Base-by-base conservation (phyloP, 1,140 invertebrate genomes). In the Heliconius himera region DNA sequence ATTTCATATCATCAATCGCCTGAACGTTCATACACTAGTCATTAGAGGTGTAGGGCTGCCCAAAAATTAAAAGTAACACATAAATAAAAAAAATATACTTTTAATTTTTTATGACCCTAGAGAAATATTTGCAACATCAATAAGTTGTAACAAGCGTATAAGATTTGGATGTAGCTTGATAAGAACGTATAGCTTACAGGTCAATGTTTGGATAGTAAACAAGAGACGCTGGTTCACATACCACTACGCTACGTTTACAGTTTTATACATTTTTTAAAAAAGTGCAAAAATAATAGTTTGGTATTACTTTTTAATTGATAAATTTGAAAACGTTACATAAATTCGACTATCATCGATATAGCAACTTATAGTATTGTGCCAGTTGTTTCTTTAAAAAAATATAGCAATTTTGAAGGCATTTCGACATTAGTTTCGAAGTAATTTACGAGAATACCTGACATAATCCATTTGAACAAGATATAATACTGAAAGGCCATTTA, bases 1-100 rank as follows among this genome's bases (percentile, higher is more conserved):
- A 79, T 74, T 71, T 79, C 51, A 60, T 54, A 54, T 71, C 73
- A 79, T 79, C 73, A 75, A 74, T 74, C 60, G 46, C 26, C 26
- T 75, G 54, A 79, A 66, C 46, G 33, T 79, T 74, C 78, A 79
- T 70, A 54, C 22, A 79, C 29, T 22, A 29, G 60, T 78, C 73
- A 49, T 79, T 79, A 38, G 18, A 8, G 46, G 6, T 38, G 8
- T 56, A 75, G 73, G 73, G 73, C 22, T 79, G 73, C 3, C 20
- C 5, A 29, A 66, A 66, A 66, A 66, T 26, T 9, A 18, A 29
- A 26, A 13, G 13, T 56, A 29, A 29, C 4, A 20, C 0, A 51
- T 66, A n/a, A n/a, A n/a, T n/a, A 5, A 13, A 66, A 36, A 66
- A 29, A 66, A 18, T 66, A 29, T 66, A 3, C 0, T 26, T n/a